phyloP scores from a whole-genome alignment of 2,113 vertebrate genomes.

The Acanthochromis polyacanthus region DNA sequence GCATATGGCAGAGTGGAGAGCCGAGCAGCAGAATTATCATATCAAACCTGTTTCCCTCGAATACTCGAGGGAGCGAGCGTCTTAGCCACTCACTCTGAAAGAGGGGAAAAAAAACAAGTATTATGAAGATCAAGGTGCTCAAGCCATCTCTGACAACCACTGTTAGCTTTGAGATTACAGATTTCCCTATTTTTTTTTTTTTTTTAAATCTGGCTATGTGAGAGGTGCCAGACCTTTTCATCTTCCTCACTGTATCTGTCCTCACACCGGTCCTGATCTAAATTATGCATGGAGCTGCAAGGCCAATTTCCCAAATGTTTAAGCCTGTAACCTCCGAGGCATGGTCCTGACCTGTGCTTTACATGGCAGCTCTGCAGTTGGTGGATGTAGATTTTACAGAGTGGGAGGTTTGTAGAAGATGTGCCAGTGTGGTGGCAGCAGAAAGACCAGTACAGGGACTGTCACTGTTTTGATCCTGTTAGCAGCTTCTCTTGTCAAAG shows the following conservation, averaged over 20 bases:
- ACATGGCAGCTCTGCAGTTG: slow-evolving; percentile 32
- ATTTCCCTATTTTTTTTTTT: slow-evolving; percentile 11
- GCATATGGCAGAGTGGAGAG: slow-evolving; percentile 77
- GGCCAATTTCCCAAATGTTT: slow-evolving; percentile 72
- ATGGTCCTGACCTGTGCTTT: slow-evolving; percentile 39
- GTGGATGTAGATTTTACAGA: slow-evolving; percentile 29
- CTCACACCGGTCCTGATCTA: slow-evolving; percentile 38
- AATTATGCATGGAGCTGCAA: slow-evolving; percentile 68
- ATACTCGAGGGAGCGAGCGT: slow-evolving; percentile 53
- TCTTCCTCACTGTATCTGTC: slow-evolving; percentile 57
- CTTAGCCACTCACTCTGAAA: slow-evolving; percentile 48
- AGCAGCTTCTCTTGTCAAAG: slow-evolving; percentile 4
- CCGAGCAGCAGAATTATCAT: slow-evolving; percentile 79
- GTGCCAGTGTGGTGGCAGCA: not conserved
- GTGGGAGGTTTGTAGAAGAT: not conserved
- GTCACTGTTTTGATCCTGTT: slow-evolving; percentile 4
- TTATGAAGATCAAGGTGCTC: slow-evolving; percentile 77
- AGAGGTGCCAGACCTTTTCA: slow-evolving; percentile 57
- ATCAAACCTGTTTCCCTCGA: slow-evolving; percentile 77
- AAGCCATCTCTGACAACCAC: slow-evolving; percentile 61
- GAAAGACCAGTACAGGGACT: not conserved
- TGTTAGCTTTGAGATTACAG: slow-evolving; percentile 67
- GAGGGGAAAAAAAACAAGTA: slow-evolving; percentile 51
- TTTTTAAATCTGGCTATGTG: slow-evolving; percentile 22
- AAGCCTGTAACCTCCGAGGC: slow-evolving; percentile 61